These are phyloP conservation scores for Pseudeuparius sepicola DNA, from an alignment of 2,888 invertebrate species.

Conservation along the genomic window DNA sequence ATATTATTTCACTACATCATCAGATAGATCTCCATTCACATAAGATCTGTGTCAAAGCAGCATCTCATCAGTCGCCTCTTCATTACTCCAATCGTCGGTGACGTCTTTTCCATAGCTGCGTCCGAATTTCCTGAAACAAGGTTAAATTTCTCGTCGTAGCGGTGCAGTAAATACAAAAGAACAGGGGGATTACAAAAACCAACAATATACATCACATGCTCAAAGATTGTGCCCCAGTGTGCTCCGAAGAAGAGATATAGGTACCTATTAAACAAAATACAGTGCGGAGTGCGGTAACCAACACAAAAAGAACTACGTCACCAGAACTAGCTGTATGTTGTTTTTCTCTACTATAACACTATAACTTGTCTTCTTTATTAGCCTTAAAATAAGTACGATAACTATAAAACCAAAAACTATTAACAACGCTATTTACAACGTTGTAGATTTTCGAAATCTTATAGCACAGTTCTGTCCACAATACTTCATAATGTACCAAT, in stretches of 20 bases:
- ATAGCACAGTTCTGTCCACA: conserved; percentile 9
- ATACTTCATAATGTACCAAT: conserved; percentile 17
- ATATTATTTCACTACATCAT: too few relatives aligned
- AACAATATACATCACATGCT: conserved; percentile 9
- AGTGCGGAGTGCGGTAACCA: conserved; percentile 19
- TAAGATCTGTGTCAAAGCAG: too few relatives aligned
- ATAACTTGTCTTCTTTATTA: conserved; percentile 11
- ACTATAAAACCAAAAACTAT: conserved; percentile 12
- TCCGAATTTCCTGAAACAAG: conserved; percentile 10
- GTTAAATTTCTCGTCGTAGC: conserved; percentile 12
- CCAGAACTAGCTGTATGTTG: conserved; percentile 15
- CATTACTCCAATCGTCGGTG: neutral
- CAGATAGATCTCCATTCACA: too few relatives aligned
- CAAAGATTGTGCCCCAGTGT: neutral
- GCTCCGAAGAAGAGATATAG: conserved; percentile 7
- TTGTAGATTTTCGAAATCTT: conserved; percentile 10
- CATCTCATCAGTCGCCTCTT: too few relatives aligned
- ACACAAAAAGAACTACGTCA: conserved; percentile 18
- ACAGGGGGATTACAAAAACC: conserved; percentile 16
- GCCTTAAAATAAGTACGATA: conserved; percentile 12
- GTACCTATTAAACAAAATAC: conserved; percentile 10
- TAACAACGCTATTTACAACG: conserved; percentile 12
- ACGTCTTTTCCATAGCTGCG: neutral
- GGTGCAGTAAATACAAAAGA: conserved; percentile 13
- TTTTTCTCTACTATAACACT: conserved; percentile 12